Evolutionary conservation across 2,888 invertebrate species (phyloP).

Genomic region (Noctua fimbriata): DNA sequence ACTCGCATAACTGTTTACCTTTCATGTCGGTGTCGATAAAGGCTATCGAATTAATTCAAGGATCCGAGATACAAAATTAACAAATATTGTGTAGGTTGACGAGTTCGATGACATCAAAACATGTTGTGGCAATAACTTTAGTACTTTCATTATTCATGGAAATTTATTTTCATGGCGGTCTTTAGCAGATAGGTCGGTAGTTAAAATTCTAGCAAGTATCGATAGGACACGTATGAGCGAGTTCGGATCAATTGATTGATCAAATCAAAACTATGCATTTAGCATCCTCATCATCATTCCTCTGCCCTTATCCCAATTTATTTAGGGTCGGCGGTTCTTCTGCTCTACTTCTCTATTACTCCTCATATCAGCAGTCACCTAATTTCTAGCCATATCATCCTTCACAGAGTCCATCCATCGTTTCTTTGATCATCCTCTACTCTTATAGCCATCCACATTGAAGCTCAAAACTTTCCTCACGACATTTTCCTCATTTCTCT

Average conservation of each 20-base stretch:
- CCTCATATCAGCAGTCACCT: not conserved
- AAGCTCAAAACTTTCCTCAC: not conserved
- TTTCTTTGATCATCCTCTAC: not conserved
- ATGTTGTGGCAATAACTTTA: not conserved
- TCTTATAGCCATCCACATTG: not conserved
- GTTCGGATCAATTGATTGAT: not conserved
- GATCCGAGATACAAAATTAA: conserved; percentile 44
- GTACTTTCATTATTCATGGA: not conserved
- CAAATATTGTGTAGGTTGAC: conserved; percentile 38
- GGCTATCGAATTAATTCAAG: conserved; percentile 43
- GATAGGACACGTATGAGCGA: not conserved
- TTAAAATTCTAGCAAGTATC: not conserved
- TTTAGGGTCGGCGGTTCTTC: not conserved
- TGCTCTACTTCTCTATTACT: not conserved
- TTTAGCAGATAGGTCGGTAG: no score
- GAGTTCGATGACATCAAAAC: not conserved
- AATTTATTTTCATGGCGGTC: not conserved
- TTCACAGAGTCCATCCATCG: not conserved
- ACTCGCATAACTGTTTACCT: conserved; percentile 40
- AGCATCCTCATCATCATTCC: not conserved
- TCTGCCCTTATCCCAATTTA: not conserved
- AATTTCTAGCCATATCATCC: not conserved
- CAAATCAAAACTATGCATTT: not conserved
- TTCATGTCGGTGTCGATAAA: conserved; percentile 47
- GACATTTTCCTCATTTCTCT: not conserved